Evolutionary conservation across 2,113 vertebrate genomes (phyloP), one percentile per base, ranked within the genome.

Genomic region (Psilopogon haemacephalus): DNA sequence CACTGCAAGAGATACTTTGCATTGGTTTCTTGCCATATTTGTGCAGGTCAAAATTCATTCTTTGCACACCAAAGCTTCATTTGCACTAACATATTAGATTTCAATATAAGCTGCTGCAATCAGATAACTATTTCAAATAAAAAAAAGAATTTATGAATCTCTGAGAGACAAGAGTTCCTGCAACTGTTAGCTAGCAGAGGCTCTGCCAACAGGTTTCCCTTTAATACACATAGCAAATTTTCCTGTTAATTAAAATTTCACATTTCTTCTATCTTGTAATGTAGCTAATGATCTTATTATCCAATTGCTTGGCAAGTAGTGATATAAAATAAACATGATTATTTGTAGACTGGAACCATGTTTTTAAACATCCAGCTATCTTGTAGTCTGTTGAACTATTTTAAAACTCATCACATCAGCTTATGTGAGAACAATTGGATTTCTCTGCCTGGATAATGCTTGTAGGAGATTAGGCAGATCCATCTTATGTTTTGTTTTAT

Each of bases 401-500:
- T 82, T 70, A 73, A 87, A 87, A 82, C 20, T 70, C 50, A 64
- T 60, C 18, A 27, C 79, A 8, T 82, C 50, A 89, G 23, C 55
- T n/a, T 62, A 62, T 70, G 15, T 85, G 42, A 46, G 60, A 87
- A 89, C 30, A 89, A 73, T 9, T 67, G 37, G n/a, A 75, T 79
- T 92, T 91, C 33, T 79, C 52, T 83, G 27, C 13, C 59, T 87
- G 55, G 17, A 42, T 84, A 89, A 67, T 46, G 23, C 20, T 76
- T 80, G 15, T 21, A 85, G 67, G 33, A 64, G 50, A 95, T 89
- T 73, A 90, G 79, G 71, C 50, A 95, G 33, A 84, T 95, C 88
- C 32, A 89, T 82, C 62, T 73, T 87, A 56, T 32, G 23, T 85
- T 92, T 93, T 93, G 56, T 74, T 90, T 90, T 79, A 92, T 54